Base-by-base conservation (phyloP, 2,888 invertebrate species). In the Latrodectus elegans region DNA sequence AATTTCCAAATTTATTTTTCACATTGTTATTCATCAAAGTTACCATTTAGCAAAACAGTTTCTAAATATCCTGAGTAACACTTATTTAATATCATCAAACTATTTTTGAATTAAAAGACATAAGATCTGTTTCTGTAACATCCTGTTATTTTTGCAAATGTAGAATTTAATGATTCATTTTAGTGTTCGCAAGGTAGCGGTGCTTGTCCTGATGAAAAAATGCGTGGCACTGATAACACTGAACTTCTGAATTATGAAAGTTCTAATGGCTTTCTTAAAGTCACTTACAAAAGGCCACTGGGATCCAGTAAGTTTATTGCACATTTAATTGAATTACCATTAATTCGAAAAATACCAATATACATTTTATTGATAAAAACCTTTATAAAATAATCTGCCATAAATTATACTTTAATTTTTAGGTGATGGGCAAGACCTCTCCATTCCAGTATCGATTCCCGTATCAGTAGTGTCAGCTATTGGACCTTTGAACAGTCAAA, bases 391-490 rank as follows among this genome's bases (percentile, higher is more conserved):
- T 65, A 65, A 65, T 64, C 0, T n/a, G 8, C 6, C 64, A 4
- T 64, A 9, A 64, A 15, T 64, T 22, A 11, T 64, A 52, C 26
- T 71, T 74, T 26, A 72, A 55, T 26, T 49, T 11, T 64, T 22
- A 88, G 89, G 86, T 72, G 89, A 89, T 81, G 78, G 72, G 12
- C 85, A 87, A 67, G 89, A 89, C 77, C 76, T 77, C 38, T 86
- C 85, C 12, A 83, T 89, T 38, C 88, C 89, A 26, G 68, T 84
- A 12, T 88, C 86, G 0, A 84, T 83, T 60, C 84, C 88, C 26
- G 89, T 89, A 53, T 96, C 95, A 51, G 95, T 97, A 6, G 96
- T 97, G 80, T 97, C 97, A 0, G 97, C 97, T 8, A 96, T 97
- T 90, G 97, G 97, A 0, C 95, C 95, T 0, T 93, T 97, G 53